phyloP scores from a whole-genome alignment of 2,888 invertebrate species.

The Polydrusus pterygomalis region DNA sequence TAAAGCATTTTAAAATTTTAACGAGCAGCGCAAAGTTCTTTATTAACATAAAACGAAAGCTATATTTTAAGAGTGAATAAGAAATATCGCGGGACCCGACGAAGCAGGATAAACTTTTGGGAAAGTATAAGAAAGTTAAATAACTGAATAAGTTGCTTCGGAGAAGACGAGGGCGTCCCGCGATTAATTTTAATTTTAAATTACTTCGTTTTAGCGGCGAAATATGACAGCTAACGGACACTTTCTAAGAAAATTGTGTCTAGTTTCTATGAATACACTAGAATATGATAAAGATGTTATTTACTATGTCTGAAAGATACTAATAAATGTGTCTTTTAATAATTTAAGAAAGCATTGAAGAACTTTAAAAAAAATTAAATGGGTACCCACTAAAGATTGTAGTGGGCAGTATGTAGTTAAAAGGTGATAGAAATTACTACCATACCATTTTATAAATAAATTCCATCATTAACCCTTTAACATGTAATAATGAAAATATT shows the following conservation, averaged over 20 bases:
- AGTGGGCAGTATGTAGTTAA: too few species aligned
- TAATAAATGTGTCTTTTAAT: too few species aligned
- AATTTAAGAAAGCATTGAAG: too few species aligned
- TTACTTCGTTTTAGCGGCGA: conserved; percentile 59
- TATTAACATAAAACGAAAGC: conserved; percentile 58
- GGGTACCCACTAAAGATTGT: too few species aligned
- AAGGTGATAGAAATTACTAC: too few species aligned
- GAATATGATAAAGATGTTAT: neutral
- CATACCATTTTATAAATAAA: too few species aligned
- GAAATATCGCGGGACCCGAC: conserved; percentile 59
- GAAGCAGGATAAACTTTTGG: conserved; percentile 59
- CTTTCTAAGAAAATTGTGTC: neutral
- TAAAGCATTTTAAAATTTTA: conserved; percentile 59
- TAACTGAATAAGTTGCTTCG: conserved; percentile 65
- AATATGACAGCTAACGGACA: conserved; percentile 48
- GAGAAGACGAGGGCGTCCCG: conserved; percentile 66
- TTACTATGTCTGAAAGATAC: neutral
- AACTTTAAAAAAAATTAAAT: too few species aligned
- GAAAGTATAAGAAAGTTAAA: conserved; percentile 65
- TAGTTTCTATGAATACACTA: neutral
- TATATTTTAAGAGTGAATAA: conserved; percentile 64
- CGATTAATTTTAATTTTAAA: conserved; percentile 71
- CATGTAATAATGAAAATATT: too few species aligned
- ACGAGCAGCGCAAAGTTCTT: conserved; percentile 54
- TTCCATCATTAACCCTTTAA: too few species aligned